Evolutionary conservation across 2,797 vertebrate species (phyloP), one percentile per base, ranked within the genome.

Genomic region (Heteromormyrus szaboi): DNA sequence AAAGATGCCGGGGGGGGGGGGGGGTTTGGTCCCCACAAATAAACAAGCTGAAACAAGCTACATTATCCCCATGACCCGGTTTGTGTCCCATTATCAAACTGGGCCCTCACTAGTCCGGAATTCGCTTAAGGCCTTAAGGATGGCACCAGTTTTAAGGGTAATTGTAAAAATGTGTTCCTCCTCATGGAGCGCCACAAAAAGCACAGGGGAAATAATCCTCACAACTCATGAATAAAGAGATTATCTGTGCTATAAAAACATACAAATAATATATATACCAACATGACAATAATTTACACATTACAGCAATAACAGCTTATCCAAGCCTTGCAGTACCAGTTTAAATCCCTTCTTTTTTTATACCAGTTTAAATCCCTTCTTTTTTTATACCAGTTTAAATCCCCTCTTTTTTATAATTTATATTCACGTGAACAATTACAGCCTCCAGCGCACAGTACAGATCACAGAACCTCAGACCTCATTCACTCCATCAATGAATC

Each of bases 231-330:
- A 72, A 72, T 79, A 14, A 44, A 79, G 72, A 41, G 41, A 44
- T 79, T 79, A 44, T 79, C 37, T 79, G 72, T 19, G 22, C 46
- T 17, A 86, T 79, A 19, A 79, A 59, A 83, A 56, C 37, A 17
- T 53, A n/a, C 54, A 79, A 85, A 51, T 17, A 46, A 4, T 2
- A 0, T 3, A 2, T 4, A 37, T 72, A 33, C 85, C 33, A 91
- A 19, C 2, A 12, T 84, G 25, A 72, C 56, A 25, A 79, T 87
- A 86, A 33, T 87, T 86, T 85, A 68, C 89, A 46, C 56, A 37
- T 72, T 37, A 88, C 65, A 89, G n/a, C 46, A 51, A 84, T 84
- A 84, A 84, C 46, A 84, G 81, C 46, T 84, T 84, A 51, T n/a
- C 19, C 19, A 51, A 50, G 9, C 11, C 44, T 41, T 14, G 86